Evolutionary conservation across 23 tunicate species (phyloP).

Genomic region (Trididemnum clinides): DNA sequence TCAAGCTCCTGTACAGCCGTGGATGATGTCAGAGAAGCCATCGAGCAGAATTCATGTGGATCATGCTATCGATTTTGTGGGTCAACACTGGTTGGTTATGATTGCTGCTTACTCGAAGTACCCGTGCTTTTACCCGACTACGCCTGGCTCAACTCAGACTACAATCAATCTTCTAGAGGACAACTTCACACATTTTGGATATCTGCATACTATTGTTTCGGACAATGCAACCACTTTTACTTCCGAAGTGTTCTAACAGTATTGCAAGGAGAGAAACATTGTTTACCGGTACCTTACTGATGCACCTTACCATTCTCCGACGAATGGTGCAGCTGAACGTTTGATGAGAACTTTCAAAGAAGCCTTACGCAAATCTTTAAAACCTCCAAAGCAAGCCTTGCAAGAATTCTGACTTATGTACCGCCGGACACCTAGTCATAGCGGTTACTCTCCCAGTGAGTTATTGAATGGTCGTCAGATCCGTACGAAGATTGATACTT

Average conservation of each 20-base stretch:
- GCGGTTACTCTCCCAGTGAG: neutral
- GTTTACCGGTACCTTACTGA: neutral
- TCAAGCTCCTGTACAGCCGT: neutral
- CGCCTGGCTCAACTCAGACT: neutral
- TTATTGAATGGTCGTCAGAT: neutral
- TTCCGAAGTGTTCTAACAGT: neutral
- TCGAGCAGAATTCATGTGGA: conserved; percentile 1
- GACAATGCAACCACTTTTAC: neutral
- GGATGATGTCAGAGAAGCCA: conserved; percentile 7
- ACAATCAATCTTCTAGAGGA: neutral
- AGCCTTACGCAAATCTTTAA: neutral
- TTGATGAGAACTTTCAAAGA: neutral
- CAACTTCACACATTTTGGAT: neutral
- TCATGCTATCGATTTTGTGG: neutral
- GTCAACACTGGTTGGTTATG: neutral
- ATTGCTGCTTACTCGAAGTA: conserved; percentile 15
- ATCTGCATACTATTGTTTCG: neutral
- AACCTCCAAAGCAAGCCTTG: neutral
- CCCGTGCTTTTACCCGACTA: conserved; percentile 1
- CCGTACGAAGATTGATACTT: too few species aligned
- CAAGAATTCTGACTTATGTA: neutral
- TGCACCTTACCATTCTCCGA: neutral
- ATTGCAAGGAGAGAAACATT: neutral
- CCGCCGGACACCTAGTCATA: neutral
- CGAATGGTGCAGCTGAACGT: neutral